A percentile compares a stretch with the other conserved stretches of the same genome.
phyloP scores from a whole-genome alignment of 2,113 vertebrate species.

The Lathamus discolor region DNA sequence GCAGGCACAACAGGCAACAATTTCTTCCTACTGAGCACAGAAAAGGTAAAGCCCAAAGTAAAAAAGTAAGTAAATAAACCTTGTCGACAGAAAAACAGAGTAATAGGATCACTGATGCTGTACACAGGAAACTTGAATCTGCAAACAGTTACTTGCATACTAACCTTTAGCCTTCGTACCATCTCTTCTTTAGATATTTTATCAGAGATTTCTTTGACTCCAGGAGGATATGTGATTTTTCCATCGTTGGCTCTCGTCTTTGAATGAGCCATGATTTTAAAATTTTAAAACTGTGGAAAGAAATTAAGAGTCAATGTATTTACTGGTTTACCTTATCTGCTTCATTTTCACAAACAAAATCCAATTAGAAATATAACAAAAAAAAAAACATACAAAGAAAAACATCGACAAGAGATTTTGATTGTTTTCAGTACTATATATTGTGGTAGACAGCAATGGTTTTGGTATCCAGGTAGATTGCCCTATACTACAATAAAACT shows the following conservation, averaged over 20 bases:
- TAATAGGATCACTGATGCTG: neutral
- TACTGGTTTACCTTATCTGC: neutral
- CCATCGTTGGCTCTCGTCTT: slow-evolving; percentile 96
- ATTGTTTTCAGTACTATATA: neutral
- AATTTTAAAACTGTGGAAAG: slow-evolving; percentile 74
- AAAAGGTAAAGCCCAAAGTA: neutral
- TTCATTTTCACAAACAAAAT: neutral
- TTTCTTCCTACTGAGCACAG: neutral
- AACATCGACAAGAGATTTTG: neutral
- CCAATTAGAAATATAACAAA: neutral
- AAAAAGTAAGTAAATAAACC: neutral
- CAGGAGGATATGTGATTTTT: slow-evolving; percentile 98
- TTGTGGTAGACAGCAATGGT: neutral
- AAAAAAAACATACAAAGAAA: neutral
- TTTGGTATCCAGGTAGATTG: neutral
- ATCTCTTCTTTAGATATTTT: slow-evolving; percentile 99
- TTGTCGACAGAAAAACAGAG: neutral
- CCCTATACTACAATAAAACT: neutral
- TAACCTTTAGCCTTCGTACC: slow-evolving; percentile 96
- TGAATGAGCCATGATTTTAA: slow-evolving; percentile 96
- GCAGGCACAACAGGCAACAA: neutral
- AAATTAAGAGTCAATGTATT: neutral
- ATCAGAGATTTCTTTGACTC: slow-evolving; percentile 99
- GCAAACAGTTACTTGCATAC: slow-evolving; percentile 13
- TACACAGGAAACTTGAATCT: neutral